Evolutionary conservation across 2,888 invertebrate species (phyloP).

Genomic region (Athripsodes cinereus): DNA sequence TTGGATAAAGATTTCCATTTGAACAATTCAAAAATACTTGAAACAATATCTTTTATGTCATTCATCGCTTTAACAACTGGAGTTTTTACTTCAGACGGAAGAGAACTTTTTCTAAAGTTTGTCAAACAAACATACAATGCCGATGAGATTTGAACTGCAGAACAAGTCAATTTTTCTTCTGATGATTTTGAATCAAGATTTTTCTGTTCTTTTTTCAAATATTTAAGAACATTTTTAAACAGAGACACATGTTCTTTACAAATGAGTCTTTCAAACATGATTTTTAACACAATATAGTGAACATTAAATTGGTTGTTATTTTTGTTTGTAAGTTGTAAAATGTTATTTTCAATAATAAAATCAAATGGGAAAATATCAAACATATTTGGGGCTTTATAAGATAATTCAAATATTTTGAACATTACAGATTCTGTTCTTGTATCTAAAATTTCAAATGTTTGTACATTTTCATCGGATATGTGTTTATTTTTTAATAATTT

Average conservation of each 20-base stretch:
- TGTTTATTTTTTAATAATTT: conserved; percentile 34
- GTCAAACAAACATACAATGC: conserved; percentile 10
- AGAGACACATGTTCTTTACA: conserved; percentile 15
- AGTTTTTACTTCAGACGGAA: conserved; percentile 16
- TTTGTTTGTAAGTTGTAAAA: conserved; percentile 14
- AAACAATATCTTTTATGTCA: conserved; percentile 7
- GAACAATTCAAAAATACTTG: conserved; percentile 32
- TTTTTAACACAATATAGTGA: conserved; percentile 12
- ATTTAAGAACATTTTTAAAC: conserved; percentile 14
- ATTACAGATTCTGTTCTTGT: conserved; percentile 33
- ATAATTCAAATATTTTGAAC: conserved; percentile 40
- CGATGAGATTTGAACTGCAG: conserved; percentile 17
- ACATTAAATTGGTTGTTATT: conserved; percentile 5
- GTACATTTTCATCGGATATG: conserved; percentile 33
- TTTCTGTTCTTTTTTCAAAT: conserved; percentile 1
- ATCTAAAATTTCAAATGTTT: conserved; percentile 24
- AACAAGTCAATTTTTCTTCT: conserved; percentile 8
- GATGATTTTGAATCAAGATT: background rate
- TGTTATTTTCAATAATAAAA: conserved; percentile 33
- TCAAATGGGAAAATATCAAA: conserved; percentile 41
- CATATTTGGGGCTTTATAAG: conserved; percentile 40
- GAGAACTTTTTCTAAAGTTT: conserved; percentile 15
- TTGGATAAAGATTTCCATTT: conserved; percentile 19
- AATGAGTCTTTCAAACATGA: conserved; percentile 17
- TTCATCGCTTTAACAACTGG: conserved; percentile 10